These are phyloP conservation scores for Orchesella flavescens DNA, from an alignment of 2,888 invertebrate species.

Conservation along the genomic window DNA sequence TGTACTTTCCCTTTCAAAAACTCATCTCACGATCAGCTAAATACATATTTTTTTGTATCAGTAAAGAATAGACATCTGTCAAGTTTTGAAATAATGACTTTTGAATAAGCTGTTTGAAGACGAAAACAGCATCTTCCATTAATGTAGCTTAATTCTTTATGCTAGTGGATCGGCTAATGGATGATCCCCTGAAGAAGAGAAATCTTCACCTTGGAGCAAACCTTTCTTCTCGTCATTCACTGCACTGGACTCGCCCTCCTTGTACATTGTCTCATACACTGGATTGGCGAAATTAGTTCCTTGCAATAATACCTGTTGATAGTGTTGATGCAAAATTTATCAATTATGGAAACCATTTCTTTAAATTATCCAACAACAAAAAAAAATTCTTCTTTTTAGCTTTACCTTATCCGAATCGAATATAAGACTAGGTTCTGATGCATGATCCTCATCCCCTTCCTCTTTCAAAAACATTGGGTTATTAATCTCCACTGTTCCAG, in stretches of 20 bases:
- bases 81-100: neutral
- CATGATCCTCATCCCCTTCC: constrained; percentile 76
- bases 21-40: neutral
- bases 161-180: constrained; percentile 71
- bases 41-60: neutral
- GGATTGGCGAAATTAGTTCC: constrained; percentile 89
- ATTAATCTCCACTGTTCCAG: constrained; percentile 83
- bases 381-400: neutral
- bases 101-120: constrained; percentile 4
- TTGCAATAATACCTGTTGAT: constrained; percentile 74
- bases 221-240: constrained; percentile 75
- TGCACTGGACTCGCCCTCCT: constrained; percentile 72
- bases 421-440: constrained; percentile 76
- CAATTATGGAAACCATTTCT: constrained; percentile 4
- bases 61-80: neutral
- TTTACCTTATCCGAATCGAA: constrained; percentile 80
- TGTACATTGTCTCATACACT: constrained; percentile 88
- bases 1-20: constrained; percentile 20
- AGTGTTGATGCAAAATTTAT: constrained; percentile 41
- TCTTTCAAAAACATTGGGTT: constrained; percentile 90
- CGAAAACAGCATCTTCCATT: neutral
- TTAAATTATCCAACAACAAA: constrained; percentile 19
- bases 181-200: constrained; percentile 72
- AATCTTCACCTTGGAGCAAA: constrained; percentile 73
- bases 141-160: constrained; percentile 45